Evolutionary conservation across 2,797 vertebrate species (phyloP), one percentile per base, ranked within the genome.

Genomic region (Molossus molossus): DNA sequence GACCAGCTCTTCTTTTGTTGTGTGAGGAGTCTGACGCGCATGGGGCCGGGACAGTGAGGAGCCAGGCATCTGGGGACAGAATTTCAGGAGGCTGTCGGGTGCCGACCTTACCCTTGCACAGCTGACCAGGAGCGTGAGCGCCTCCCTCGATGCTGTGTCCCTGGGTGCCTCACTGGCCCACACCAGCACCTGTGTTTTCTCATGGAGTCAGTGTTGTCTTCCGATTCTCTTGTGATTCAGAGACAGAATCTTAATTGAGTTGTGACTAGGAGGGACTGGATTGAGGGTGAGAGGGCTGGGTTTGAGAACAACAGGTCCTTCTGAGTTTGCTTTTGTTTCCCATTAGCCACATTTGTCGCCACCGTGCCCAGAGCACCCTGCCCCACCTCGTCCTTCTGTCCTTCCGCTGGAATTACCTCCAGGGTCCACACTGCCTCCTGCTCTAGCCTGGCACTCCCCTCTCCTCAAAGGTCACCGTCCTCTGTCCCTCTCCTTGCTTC

Each of bases 91-190:
- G 33, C 20, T 23, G 2, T 75, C 3, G 1, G 27, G 12, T 14
- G 77, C 21, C 48, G 80, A 55, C 62, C 69, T 62, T 82, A 58
- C 13, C 5, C 18, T 85, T 45, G 64, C 33, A 0, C 6, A 27
- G 0, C 29, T 23, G 70, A 23, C n/a, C 0, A 0, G 0, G 37
- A 92, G 8, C 53, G 27, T 37, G 29, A 85, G 64, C 0, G 0
- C 58, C 55, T 96, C 80, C 87, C 90, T 91, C 65, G 67, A 17
- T 60, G 11, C 25, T n/a, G 91, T 6, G 11, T 12, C 33, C 53
- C 48, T 25, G 2, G 5, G 25, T 5, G 14, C 62, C 65, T 50
- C 21, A 0, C 21, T 33, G 53, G 14, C 64, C 21, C 14, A 25
- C 29, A 21, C 69, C 37, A n/a, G 9, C 29, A 20, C 81, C 65